Base-by-base conservation (phyloP, 2,797 vertebrate species). In the Rhadinocentrus ornatus region DNA sequence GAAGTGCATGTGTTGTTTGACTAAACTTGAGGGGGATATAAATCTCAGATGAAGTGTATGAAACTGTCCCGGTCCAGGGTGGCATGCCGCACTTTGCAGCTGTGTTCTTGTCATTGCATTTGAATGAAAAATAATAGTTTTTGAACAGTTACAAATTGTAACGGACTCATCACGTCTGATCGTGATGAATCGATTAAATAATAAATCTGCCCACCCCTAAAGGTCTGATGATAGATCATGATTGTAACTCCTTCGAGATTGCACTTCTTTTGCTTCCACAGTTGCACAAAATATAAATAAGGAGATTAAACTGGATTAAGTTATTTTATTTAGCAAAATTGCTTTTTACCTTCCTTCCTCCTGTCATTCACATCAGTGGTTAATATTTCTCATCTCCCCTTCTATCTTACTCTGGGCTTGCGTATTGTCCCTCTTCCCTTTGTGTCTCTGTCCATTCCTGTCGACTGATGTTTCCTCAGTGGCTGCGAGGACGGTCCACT, bases 391-490 rank as follows among this genome's bases (percentile, higher is more conserved):
- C 44, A 24, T 44, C 48, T 61, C 61, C 59, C 8, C 11, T 31
- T 70, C 20, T 73, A 20, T 75, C 71, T 72, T n/a, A n/a, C n/a
- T n/a, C n/a, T n/a, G n/a, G n/a, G n/a, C 73, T 65, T 71, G 22
- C 66, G 48, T 71, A 84, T 71, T 79, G 50, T 84, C 29, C 54
- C 26, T 75, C 62, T 56, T 71, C 69, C 64, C 52, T 62, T 62
- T 71, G 31, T 82, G 44, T 67, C 41, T 84, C 75, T 71, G 83
- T 83, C 71, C 78, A 18, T 69, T 78, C 66, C 78, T 74, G 73
- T 77, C 37, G 41, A 86, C 67, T 84, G 83, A 84, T 83, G 78
- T 84, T 92, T 92, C 87, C 89, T 90, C 61, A 80, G n/a, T 41
- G 55, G 35, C 81, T 82, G 76, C 75, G 73, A 64, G 84, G 84